Percentiles rank a stretch among this genome's conserved stretches.
phyloP scores from a whole-genome alignment of 2,797 vertebrate genomes.

The Borostomias antarcticus region DNA sequence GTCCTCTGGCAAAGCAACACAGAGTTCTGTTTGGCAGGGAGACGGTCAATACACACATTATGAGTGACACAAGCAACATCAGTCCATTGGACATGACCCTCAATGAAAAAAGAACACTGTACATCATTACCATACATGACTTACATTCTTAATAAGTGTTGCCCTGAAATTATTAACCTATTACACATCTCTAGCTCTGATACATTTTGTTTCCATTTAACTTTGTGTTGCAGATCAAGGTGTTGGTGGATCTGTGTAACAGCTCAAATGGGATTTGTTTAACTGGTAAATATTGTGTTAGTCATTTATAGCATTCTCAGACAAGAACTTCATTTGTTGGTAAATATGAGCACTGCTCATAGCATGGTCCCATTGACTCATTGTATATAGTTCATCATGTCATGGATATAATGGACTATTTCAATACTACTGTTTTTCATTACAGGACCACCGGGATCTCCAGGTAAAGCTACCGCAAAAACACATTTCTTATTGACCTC shows the following conservation, averaged over 20 bases:
- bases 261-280: slow-evolving; percentile 84
- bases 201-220: not conserved
- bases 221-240: slow-evolving; percentile 73
- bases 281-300: too few relatives aligned
- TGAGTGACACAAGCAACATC: not conserved
- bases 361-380: too few relatives aligned
- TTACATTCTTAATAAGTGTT: not conserved
- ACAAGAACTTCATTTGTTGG: not conserved
- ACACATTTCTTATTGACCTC: too few relatives aligned
- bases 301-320: too few relatives aligned
- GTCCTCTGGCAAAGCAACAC: not conserved
- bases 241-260: slow-evolving; percentile 86
- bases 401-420: not conserved
- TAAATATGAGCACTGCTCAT: too few relatives aligned
- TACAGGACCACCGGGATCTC: slow-evolving; percentile 84
- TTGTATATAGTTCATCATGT: too few relatives aligned
- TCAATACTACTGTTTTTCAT: not conserved
- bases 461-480: slow-evolving; percentile 76
- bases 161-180: not conserved
- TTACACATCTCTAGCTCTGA: not conserved
- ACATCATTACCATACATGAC: not conserved
- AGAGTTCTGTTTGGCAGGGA: not conserved
- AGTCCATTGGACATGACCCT: not conserved
- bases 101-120: not conserved
- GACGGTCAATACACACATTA: not conserved